Conservation (phyloP, 2,888 invertebrate genomes). For the Chrysina gloriosa region DNA sequence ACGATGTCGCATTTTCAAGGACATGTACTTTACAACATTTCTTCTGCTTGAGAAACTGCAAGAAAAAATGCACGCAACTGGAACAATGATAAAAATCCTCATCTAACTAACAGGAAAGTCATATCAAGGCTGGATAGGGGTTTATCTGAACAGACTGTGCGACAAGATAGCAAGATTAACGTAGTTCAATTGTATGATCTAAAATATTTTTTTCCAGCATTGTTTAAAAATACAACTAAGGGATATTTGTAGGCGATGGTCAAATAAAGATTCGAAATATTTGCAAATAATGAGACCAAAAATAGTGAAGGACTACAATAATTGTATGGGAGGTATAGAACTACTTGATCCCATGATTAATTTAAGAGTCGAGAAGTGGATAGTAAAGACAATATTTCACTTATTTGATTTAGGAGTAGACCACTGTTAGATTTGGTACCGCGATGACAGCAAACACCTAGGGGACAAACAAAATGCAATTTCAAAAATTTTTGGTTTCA, state of each 20-base stretch:
- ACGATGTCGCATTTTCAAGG: background rate
- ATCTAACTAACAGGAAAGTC: slow-evolving; percentile 49
- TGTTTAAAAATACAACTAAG: background rate
- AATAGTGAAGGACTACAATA: background rate
- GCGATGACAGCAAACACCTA: slow-evolving; percentile 49
- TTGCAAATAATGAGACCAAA: background rate
- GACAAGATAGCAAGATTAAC: background rate
- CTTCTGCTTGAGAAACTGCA: background rate
- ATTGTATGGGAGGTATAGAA: background rate
- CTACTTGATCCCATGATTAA: too few relatives aligned
- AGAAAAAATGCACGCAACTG: slow-evolving; percentile 43
- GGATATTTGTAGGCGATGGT: background rate
- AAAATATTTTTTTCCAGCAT: background rate
- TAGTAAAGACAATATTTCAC: slow-evolving; percentile 37
- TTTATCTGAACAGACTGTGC: slow-evolving; percentile 39
- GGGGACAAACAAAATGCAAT: too few relatives aligned
- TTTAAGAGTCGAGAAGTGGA: slow-evolving; percentile 49
- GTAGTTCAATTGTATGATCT: background rate
- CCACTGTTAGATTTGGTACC: slow-evolving; percentile 50
- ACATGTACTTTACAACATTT: slow-evolving; percentile 42
- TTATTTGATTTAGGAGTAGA: slow-evolving; percentile 34
- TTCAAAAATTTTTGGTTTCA: too few relatives aligned
- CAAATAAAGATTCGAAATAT: background rate
- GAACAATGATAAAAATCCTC: slow-evolving; percentile 49
- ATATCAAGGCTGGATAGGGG: slow-evolving; percentile 49